Base-by-base conservation (phyloP, 2,797 vertebrate species). In the Sebastes dallii region DNA sequence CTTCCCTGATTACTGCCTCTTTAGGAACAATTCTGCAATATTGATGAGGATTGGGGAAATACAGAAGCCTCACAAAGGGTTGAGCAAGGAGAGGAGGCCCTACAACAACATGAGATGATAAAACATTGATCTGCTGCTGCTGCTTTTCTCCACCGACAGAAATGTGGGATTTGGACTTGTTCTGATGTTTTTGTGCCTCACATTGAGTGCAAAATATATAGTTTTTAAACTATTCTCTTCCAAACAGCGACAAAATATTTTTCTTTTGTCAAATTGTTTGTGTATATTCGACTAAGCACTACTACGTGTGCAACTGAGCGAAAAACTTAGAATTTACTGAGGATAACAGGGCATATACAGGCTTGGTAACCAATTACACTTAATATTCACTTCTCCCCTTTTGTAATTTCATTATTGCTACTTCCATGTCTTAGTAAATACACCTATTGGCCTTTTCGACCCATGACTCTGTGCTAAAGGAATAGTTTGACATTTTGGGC, bases 1-100 rank as follows among this genome's bases (percentile, higher is more conserved):
- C 68, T 29, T 70, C 66, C 25, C 34, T 89, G 74, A 85, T 85
- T 81, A 82, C 84, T 72, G 66, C 73, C 70, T 89, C 81, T 93
- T 92, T 82, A 90, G 86, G 85, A 90, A 90, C 80, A 81, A 75
- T 77, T 59, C 77, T 92, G 87, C 80, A 88, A 87, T 86, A 92
- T 85, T 91, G 75, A 90, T 90, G 86, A 90, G 65, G 75, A 72
- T 6, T 70, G 80, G 58, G 83, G 54, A 81, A 85, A 84, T 66
- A 81, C 54, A 87, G 86, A 81, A 81, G 66, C 80, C 65, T 77
- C 50, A 75, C 69, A 59, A 86, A 82, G 75, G 59, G 67, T 64
- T 84, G 74, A 81, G 86, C 18, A 52, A 73, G 67, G 60, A 81
- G 70, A 77, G 10, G 46, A 86, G 22, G 60, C 39, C 58, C 74